Conservation (phyloP, 2,797 vertebrate genomes). For the Mormyrus proboscirostris region DNA sequence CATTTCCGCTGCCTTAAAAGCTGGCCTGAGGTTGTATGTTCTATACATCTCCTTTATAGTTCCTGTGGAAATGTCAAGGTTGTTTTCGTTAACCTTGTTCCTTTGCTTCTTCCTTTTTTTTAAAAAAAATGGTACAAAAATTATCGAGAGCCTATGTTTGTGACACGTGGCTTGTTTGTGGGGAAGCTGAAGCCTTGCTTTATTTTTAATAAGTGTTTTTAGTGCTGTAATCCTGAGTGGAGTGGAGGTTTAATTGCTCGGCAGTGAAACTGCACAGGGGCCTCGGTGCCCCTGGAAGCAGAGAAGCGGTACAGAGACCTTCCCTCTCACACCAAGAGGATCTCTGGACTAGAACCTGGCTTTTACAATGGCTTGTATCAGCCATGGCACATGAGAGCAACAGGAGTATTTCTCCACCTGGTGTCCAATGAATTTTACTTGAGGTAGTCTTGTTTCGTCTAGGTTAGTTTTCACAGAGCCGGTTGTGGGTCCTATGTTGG, state of each 20-base stretch:
- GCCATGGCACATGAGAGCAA: conserved; percentile 58
- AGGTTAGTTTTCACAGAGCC: conserved; percentile 12
- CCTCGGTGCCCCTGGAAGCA: conserved; percentile 37
- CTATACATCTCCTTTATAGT: conserved; percentile 35
- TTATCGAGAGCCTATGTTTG: conserved; percentile 14
- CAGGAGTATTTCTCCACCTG: conserved; percentile 30
- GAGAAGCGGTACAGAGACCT: conserved; percentile 50
- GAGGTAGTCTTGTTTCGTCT: conserved; percentile 18
- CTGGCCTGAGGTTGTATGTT: conserved; percentile 49
- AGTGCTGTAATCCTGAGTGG: conserved; percentile 18
- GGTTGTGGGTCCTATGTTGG: conserved; percentile 30
- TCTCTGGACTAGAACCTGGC: conserved; percentile 71
- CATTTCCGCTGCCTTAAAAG: conserved; percentile 47
- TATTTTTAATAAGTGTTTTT: conserved; percentile 50
- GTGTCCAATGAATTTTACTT: conserved; percentile 41
- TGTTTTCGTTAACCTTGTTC: conserved; percentile 78
- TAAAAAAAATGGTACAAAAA: conserved; percentile 36
- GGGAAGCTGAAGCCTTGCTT: conserved; percentile 35
- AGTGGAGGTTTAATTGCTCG: conserved; percentile 30
- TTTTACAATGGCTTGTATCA: conserved; percentile 99
- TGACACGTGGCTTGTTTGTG: conserved; percentile 30
- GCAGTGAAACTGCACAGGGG: conserved; percentile 38
- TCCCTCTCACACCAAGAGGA: conserved; percentile 45
- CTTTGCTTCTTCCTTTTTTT: conserved; percentile 50
- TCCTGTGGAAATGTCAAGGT: conserved; percentile 69